phyloP scores from a whole-genome alignment of 37 sponge, comb jelly and placozoan species.

The Diacarnus erythraeanus region DNA sequence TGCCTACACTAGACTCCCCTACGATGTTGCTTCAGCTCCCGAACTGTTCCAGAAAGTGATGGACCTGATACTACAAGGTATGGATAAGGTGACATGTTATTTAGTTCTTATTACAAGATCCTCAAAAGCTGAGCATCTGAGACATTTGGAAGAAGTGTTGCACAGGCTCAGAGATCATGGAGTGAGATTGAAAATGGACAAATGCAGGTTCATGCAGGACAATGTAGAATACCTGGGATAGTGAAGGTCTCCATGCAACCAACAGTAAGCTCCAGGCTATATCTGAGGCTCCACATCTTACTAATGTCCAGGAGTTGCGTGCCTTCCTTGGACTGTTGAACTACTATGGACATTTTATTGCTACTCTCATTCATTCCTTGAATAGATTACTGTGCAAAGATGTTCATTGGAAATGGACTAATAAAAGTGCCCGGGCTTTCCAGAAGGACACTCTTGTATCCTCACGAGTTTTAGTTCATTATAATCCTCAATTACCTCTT shows the following conservation, averaged over 20 bases:
- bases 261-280: not conserved
- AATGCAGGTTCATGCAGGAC: not conserved
- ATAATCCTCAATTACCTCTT: constrained; percentile 17
- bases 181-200: not conserved
- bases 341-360: constrained; percentile 28
- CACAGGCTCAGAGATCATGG: not conserved
- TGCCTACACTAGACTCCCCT: constrained; percentile 25
- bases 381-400: not conserved
- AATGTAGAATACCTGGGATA: not conserved
- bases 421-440: not conserved
- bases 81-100: not conserved
- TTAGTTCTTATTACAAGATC: not conserved
- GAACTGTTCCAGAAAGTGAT: constrained; percentile 10
- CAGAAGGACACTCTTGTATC: not conserved
- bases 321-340: constrained; percentile 34
- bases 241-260: not conserved
- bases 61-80: not conserved
- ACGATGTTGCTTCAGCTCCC: constrained; percentile 37
- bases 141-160: constrained; percentile 12
- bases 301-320: constrained; percentile 16
- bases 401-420: constrained; percentile 22
- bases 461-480: constrained; percentile 17
- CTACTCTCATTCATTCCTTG: too few species aligned
- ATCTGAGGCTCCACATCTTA: constrained; percentile 11
- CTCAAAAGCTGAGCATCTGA: constrained; percentile 2